These are phyloP conservation scores for Folsomia manolachei DNA, from an alignment of 2,888 invertebrate species.

Conservation along the genomic window DNA sequence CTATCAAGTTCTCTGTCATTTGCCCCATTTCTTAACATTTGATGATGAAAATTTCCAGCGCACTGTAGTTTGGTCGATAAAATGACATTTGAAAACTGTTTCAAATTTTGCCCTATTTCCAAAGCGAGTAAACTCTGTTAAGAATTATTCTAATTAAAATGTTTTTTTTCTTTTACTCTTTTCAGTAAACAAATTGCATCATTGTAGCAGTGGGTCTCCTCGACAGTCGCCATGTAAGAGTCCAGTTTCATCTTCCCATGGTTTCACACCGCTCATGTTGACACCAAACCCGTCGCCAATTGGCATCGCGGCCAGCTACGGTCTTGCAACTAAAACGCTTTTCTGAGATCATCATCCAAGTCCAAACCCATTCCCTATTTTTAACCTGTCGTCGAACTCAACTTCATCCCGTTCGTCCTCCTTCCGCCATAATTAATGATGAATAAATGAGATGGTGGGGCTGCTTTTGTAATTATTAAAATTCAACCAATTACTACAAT, in stretches of 20 bases:
- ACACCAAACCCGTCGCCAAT: constrained; percentile 51
- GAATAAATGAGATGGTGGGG: not conserved
- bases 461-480: not conserved
- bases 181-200: constrained; percentile 49
- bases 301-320: constrained; percentile 50
- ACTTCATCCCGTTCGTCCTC: too few relatives aligned
- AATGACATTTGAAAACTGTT: too few relatives aligned
- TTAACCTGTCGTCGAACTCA: too few relatives aligned
- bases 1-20: too few relatives aligned
- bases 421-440: too few relatives aligned
- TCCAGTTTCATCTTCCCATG: constrained; percentile 51
- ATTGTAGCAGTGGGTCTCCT: constrained; percentile 48
- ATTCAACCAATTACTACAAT: not conserved
- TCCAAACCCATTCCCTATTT: not conserved
- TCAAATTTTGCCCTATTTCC: too few relatives aligned
- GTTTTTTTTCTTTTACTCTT: too few relatives aligned
- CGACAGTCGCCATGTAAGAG: constrained; percentile 51
- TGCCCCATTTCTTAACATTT: too few relatives aligned
- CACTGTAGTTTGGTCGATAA: too few relatives aligned
- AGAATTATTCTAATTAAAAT: too few relatives aligned
- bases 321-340: constrained; percentile 50
- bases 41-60: too few relatives aligned
- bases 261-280: constrained; percentile 51
- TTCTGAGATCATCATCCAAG: constrained; percentile 47
- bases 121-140: too few relatives aligned